Evolutionary conservation across 2,113 vertebrate genomes (phyloP), one percentile per base, ranked within the genome.

Genomic region (Circaetus gallicus): DNA sequence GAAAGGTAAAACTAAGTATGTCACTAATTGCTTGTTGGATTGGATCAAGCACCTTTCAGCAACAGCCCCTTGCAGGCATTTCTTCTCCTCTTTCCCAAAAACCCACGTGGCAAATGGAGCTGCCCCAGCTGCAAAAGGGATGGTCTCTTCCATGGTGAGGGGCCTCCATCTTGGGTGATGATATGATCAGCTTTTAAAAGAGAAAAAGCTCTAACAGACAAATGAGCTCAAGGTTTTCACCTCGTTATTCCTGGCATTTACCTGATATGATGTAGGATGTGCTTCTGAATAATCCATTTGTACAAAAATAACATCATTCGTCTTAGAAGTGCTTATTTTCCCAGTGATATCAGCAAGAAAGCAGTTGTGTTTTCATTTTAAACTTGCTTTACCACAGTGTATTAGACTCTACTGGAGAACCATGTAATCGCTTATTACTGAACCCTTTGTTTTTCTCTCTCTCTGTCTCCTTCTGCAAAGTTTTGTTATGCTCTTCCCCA

Each of bases 281-380:
- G 53, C 40, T 77, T 76, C 53, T 82, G 89, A 91, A 91, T 85
- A 96, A 89, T 81, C 62, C 67, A n/a, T 94, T 90, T 73, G 42
- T 58, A 80, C 58, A 82, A 87, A 97, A 95, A 91, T 66, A 83
- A 24, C 45, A 56, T 61, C 15, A 77, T 90, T 91, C 1, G 0
- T 83, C 31, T 89, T 66, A 66, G 40, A 82, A 87, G 50, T 31
- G 59, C 26, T 91, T 87, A 36, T 94, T 95, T 96, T 90, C 42
- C 45, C 77, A n/a, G 32, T 29, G 50, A 67, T 72, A 89, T 62
- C 84, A 70, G 58, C 40, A 73, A 87, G 78, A 86, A 89, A 85
- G 70, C 29, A 73, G 49, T 42, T 95, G 63, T 29, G 31, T 62
- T 94, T 93, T 82, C 45, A 58, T 91, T 95, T 95, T 62, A 59